Evolutionary conservation across 2,888 invertebrate genomes (phyloP).

Genomic region (Conomelus anceps): DNA sequence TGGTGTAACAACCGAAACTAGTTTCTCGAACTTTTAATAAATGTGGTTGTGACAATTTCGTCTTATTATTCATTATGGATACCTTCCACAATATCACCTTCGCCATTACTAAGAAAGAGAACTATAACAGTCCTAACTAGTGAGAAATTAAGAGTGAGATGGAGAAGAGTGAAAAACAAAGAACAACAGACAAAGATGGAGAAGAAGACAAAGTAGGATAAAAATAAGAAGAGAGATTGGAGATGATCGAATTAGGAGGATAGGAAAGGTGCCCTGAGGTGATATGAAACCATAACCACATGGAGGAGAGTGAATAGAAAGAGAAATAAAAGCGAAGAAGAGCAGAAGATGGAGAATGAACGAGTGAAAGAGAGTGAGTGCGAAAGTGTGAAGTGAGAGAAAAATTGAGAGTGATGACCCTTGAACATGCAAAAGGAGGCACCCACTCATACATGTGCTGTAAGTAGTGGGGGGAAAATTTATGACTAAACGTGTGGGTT

Average conservation of each 20-base stretch:
- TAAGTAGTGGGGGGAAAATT: neutral
- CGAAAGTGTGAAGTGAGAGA: neutral
- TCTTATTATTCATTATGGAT: too few relatives aligned
- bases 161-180: too few relatives aligned
- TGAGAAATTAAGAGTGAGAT: too few relatives aligned
- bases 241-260: neutral
- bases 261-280: neutral
- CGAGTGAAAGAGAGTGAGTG: neutral
- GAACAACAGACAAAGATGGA: too few relatives aligned
- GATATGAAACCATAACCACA: neutral
- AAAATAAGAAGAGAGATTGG: too few relatives aligned
- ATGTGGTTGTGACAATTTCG: too few relatives aligned
- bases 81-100: too few relatives aligned
- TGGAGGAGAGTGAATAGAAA: neutral
- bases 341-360: neutral
- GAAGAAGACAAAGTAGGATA: too few relatives aligned
- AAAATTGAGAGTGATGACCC: neutral
- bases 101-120: too few relatives aligned
- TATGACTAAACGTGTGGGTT: neutral
- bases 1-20: too few relatives aligned
- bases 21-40: too few relatives aligned
- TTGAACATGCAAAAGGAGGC: neutral
- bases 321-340: neutral
- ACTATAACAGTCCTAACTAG: too few relatives aligned
- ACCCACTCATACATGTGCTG: neutral